Base-by-base conservation (phyloP, 2,888 invertebrate species). In the Cantharis lateralis region DNA sequence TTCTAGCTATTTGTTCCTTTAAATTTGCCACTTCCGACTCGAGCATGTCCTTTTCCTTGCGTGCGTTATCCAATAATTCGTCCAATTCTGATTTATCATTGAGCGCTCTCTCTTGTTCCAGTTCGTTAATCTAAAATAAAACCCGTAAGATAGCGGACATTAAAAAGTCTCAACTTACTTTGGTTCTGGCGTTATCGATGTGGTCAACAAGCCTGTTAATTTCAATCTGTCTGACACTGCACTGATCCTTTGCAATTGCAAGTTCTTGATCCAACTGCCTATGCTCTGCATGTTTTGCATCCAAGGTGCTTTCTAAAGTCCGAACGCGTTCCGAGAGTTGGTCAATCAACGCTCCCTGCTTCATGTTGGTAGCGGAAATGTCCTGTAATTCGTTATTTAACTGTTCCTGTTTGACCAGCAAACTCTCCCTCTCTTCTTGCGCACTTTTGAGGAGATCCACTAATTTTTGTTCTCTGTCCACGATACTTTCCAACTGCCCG, bases 151-250 rank as follows among this genome's bases (percentile, higher is more conserved):
- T n/a, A 7, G 9, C n/a, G n/a, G 0, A 11, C 20, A 20, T 11
- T 4, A 10, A 72, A 62, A 68, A 66, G n/a, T 10, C 20, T 15
- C 15, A 2, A 76, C 76, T 83, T 82, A 93, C 92, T 90, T 97
- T 96, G 4, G 95, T 93, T 84, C 95, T 92, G 9, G 96, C 96
- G 86, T 95, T 95, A 79, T 96, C 96, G 15, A 97, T 89, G 76
- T 96, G 88, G 71, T 95, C 95, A 15, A 92, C 92, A 80, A 96
- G 89, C 68, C 95, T 91, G 82, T 93, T 92, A 69, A 96, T 92
- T 89, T 97, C 97, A 81, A 96, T 95, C 84, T 93, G 93, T 20
- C 94, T 90, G 77, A 94, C 93, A 2, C 93, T 93, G 32, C 93
- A 91, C 80, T 94, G 91, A 84, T 96, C 96, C 81, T 93, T 92